Evolutionary conservation across 2,113 vertebrate species (phyloP).

Genomic region (Herpailurus yagouaroundi): DNA sequence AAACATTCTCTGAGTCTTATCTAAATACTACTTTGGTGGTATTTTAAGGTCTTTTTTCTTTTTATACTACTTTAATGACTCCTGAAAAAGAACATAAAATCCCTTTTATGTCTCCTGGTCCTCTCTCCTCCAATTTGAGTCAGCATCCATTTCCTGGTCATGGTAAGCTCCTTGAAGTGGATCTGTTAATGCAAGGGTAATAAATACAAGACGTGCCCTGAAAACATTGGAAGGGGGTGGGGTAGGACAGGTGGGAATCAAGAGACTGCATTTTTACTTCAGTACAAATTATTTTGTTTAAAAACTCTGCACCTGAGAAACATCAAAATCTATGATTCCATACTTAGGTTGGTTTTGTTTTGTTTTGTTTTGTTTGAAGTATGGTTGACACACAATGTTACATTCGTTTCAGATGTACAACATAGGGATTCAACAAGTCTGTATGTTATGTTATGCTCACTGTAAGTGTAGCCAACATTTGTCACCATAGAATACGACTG

Average conservation of each 20-base stretch:
- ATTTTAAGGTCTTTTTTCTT: slow-evolving; percentile 67
- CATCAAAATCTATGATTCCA: background rate
- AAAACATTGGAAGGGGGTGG: slow-evolving; percentile 47
- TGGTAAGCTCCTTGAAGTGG: slow-evolving; percentile 75
- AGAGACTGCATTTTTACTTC: slow-evolving; percentile 50
- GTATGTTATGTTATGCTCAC: background rate
- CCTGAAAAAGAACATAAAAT: slow-evolving; percentile 83
- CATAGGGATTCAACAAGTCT: background rate
- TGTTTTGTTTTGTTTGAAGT: background rate
- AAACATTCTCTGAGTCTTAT: slow-evolving; percentile 16
- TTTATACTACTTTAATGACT: slow-evolving; percentile 78
- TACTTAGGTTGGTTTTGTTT: background rate
- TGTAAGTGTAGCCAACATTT: background rate
- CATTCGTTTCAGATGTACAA: background rate
- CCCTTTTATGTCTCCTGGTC: slow-evolving; percentile 81
- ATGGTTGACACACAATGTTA: background rate
- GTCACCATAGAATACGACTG: background rate
- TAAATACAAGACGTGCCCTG: slow-evolving; percentile 80
- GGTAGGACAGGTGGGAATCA: background rate
- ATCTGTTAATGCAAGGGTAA: slow-evolving; percentile 77
- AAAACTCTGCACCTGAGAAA: background rate
- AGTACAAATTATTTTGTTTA: slow-evolving; percentile 34
- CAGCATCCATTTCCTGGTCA: slow-evolving; percentile 83
- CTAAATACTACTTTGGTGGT: slow-evolving; percentile 67
- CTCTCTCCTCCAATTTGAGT: slow-evolving; percentile 73